Conservation (phyloP, 2,888 invertebrate genomes). For the Cepaea hortensis region DNA sequence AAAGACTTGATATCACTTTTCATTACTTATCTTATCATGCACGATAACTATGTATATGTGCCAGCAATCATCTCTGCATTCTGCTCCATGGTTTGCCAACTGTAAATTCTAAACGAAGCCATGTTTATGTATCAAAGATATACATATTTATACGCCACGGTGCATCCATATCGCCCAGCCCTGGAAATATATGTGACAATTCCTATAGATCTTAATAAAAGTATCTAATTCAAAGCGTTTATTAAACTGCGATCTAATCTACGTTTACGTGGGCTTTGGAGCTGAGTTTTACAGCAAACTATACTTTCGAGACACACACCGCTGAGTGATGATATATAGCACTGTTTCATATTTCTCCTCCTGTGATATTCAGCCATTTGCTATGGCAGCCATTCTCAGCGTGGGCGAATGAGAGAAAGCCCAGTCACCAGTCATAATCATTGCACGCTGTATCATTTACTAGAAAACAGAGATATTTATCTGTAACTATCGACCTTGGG, state of each 20-base stretch:
- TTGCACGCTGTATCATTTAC: conserved; percentile 28
- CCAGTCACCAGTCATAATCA: neutral
- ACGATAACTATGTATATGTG: too few relatives aligned
- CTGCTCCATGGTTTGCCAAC: too few relatives aligned
- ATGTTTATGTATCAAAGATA: too few relatives aligned
- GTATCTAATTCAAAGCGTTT: neutral
- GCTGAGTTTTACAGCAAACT: neutral
- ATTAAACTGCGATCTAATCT: neutral
- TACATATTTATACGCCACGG: too few relatives aligned
- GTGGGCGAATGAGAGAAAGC: neutral
- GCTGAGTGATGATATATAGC: neutral
- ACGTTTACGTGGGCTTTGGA: neutral
- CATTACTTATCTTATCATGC: too few relatives aligned
- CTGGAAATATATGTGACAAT: neutral
- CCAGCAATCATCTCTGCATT: too few relatives aligned
- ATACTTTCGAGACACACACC: neutral
- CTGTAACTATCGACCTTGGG: conserved; percentile 25
- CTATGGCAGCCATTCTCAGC: neutral
- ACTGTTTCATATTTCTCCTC: too few relatives aligned
- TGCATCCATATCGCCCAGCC: too few relatives aligned
- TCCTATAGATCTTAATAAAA: conserved; percentile 18
- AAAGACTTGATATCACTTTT: too few relatives aligned
- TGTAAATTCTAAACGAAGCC: too few relatives aligned
- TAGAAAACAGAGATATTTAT: conserved; percentile 28
- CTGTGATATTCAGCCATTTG: neutral